Evolutionary conservation across 92 coral and sea anemone genomes (phyloP).

Genomic region (Hydrozoanthus gracilis): DNA sequence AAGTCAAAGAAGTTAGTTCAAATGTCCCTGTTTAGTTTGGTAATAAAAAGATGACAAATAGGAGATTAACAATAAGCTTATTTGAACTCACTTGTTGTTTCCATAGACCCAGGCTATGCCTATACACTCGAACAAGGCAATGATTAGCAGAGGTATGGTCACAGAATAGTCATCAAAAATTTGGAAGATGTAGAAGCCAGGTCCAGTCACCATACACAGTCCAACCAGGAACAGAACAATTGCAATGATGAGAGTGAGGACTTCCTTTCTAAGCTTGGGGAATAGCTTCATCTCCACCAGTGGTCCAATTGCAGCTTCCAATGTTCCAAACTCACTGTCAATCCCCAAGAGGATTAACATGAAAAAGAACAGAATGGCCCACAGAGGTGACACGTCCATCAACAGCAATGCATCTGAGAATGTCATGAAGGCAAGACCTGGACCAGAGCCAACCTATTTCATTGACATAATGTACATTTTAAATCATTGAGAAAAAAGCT

Average conservation of each 20-base stretch:
- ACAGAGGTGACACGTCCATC: constrained; percentile 96
- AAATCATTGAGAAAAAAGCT: too few species aligned
- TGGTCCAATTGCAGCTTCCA: constrained; percentile 99
- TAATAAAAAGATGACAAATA: background rate
- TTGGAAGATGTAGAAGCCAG: constrained; percentile 94
- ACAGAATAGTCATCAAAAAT: constrained; percentile 98
- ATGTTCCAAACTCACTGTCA: constrained; percentile 99
- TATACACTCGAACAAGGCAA: constrained; percentile 97
- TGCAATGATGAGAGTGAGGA: constrained; percentile 80
- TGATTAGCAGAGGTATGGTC: constrained; percentile 92
- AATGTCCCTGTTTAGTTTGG: background rate
- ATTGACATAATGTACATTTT: too few species aligned
- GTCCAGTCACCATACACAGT: constrained; percentile 86
- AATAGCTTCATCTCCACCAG: constrained; percentile 90
- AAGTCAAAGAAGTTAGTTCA: background rate
- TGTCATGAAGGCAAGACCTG: constrained; percentile 99
- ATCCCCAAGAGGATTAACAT: constrained; percentile 98
- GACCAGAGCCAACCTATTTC: constrained; percentile 96
- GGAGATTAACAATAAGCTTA: background rate
- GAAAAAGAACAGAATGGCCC: constrained; percentile 96
- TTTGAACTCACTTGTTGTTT: constrained; percentile 80
- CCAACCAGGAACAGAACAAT: constrained; percentile 86
- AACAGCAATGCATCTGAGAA: constrained; percentile 95
- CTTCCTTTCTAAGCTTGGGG: constrained; percentile 90
- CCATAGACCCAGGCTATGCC: constrained; percentile 99